Base-by-base conservation (phyloP, 2,797 vertebrate species). In the Notoglanidium macrostoma region DNA sequence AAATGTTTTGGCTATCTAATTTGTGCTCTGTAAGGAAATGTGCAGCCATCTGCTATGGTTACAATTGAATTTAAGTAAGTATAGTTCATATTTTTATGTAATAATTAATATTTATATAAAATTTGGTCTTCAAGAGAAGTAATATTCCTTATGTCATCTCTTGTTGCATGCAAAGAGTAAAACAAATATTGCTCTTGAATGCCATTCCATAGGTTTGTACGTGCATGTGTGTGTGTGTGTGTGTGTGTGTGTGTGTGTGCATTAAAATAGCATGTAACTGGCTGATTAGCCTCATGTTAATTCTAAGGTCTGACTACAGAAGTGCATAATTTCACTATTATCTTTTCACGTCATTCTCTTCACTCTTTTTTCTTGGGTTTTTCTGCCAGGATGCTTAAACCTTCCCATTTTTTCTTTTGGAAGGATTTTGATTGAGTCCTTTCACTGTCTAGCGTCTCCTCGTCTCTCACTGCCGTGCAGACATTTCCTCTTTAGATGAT, bases 401-500 rank as follows among this genome's bases (percentile, higher is more conserved):
- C 46, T 57, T 35, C 9, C 54, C n/a, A 32, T 40, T 59, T n/a
- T 44, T 79, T 59, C 35, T 46, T 44, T 86, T 68, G 35, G 7
- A 46, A n/a, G 67, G 32, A 55, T 26, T 73, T 29, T 29, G 14
- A 40, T 55, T 14, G 49, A 74, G 21, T 77, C 23, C 44, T 65
- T 72, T 77, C 44, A 32, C 29, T 26, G 49, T 77, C 19, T 54
- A 61, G 78, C 15, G 57, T 73, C 65, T 82, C 55, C 44, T 85
- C 57, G 14, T 46, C 59, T 55, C 57, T 74, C 63, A 49, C 46
- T 26, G 46, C 67, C 44, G 26, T 80, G 23, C 35, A 51, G 68
- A 77, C 78, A 73, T 86, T 85, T 88, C 78, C 70, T 82, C 79
- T 88, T 88, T 70, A 86, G 63, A 84, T 19, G 61, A 79, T 57